Conservation (phyloP, 2,113 vertebrate species). For the Apodemus sylvaticus region DNA sequence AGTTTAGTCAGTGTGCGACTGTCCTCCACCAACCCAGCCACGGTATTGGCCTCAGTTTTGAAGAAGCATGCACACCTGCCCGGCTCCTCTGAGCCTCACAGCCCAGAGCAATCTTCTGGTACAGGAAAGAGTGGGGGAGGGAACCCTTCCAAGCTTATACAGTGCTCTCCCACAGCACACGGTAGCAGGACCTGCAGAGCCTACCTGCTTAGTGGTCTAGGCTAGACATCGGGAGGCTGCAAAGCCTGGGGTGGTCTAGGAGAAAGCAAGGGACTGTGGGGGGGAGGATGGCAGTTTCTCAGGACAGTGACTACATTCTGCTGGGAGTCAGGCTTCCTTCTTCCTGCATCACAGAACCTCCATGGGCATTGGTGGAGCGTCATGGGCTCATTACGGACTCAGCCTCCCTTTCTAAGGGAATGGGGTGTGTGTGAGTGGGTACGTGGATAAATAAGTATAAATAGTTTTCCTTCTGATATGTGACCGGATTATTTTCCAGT, state of each 20-base stretch:
- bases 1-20: neutral
- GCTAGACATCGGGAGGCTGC: neutral
- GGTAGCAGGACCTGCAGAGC: accelerated
- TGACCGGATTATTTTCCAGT: constrained; percentile 91
- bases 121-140: neutral
- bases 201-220: neutral
- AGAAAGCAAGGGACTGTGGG: neutral
- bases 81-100: neutral
- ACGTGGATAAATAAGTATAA: constrained; percentile 87
- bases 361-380: neutral
- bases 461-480: constrained; percentile 89
- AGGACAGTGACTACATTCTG: neutral
- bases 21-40: neutral
- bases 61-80: neutral
- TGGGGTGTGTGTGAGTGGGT: constrained; percentile 67
- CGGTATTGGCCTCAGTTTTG: neutral
- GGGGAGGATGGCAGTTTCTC: too few relatives aligned
- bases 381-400: neutral
- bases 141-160: neutral
- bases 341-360: neutral
- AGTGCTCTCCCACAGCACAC: neutral
- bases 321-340: neutral
- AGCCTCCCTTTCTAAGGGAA: neutral
- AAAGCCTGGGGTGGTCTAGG: neutral
- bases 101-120: neutral